Evolutionary conservation across 2,888 invertebrate species (phyloP), one percentile per base, ranked within the genome.

Genomic region (Elgonia sp.): DNA sequence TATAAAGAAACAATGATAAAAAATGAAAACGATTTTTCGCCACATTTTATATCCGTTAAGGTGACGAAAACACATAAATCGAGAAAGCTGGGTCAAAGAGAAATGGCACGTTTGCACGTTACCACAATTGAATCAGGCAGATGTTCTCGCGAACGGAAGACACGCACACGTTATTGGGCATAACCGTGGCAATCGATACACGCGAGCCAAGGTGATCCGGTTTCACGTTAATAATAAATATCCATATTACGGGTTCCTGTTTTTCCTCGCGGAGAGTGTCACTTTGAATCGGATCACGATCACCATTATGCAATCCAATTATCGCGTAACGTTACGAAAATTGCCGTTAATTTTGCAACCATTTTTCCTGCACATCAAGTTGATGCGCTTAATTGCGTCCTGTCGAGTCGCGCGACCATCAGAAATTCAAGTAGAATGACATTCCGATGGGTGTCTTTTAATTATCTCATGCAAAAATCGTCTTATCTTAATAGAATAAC

Each of bases 161-260:
- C 46, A 40, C 67, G 67, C 42, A 67, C 21, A 46, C 67, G 42
- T 67, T 67, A 67, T 63, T 75, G 73, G 62, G 53, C 18, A n/a
- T 29, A 53, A 92, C 92, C 93, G 89, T 86, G 69, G 92, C 90
- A 92, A 93, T 93, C 92, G 93, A 92, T 93, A 93, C 91, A 92
- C 92, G 92, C 90, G 90, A 92, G 92, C 92, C 94, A 94, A 94
- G 94, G 94, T 91, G 90, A 94, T 91, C 94, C 87, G 92, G 93
- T 94, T 91, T 90, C 29, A 79, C 84, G 89, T 91, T 92, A 92
- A 93, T 93, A 93, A 93, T 92, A 93, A 84, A 93, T 93, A 92
- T 92, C 91, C 98, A 98, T 95, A 97, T 96, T 96, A 92, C 97
- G 97, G 93, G 97, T 98, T 90, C 70, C 87, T 98, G 98, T 63